These are phyloP conservation scores for Tenthredo amoena DNA, from an alignment of 2,888 invertebrate species.

Conservation along the genomic window DNA sequence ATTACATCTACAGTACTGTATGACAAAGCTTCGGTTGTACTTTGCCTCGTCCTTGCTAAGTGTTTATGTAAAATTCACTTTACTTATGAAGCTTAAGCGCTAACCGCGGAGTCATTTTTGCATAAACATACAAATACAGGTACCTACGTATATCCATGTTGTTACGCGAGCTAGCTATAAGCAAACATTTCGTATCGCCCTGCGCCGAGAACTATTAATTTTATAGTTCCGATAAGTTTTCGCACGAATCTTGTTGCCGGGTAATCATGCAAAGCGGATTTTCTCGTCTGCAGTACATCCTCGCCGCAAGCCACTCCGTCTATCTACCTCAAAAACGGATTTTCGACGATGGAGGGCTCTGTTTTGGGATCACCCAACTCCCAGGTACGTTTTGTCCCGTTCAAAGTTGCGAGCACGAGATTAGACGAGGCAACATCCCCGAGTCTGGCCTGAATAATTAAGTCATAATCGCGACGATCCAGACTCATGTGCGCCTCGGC, in stretches of 20 bases:
- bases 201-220: neutral
- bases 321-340: neutral
- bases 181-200: neutral
- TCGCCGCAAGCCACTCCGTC: neutral
- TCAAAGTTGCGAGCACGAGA: constrained; percentile 4
- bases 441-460: constrained; percentile 46
- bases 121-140: constrained; percentile 35
- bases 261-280: neutral
- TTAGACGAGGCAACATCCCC: constrained; percentile 32
- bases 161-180: neutral
- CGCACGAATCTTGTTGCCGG: neutral
- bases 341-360: neutral
- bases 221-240: neutral
- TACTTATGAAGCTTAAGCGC: constrained; percentile 30
- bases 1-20: constrained; percentile 32
- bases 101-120: constrained; percentile 43
- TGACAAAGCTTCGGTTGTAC: constrained; percentile 47
- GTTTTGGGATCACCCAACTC: neutral
- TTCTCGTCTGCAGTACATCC: neutral
- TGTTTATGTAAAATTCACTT: constrained; percentile 47
- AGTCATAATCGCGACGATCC: constrained; percentile 38
- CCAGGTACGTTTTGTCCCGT: neutral
- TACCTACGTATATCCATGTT: neutral
- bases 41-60: constrained; percentile 21
- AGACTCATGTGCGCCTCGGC: constrained; percentile 22